A percentile compares a stretch with the other conserved stretches of the same genome.
Evolutionary conservation across 2,888 invertebrate species (phyloP).

Genomic region (Archips crataeganus): DNA sequence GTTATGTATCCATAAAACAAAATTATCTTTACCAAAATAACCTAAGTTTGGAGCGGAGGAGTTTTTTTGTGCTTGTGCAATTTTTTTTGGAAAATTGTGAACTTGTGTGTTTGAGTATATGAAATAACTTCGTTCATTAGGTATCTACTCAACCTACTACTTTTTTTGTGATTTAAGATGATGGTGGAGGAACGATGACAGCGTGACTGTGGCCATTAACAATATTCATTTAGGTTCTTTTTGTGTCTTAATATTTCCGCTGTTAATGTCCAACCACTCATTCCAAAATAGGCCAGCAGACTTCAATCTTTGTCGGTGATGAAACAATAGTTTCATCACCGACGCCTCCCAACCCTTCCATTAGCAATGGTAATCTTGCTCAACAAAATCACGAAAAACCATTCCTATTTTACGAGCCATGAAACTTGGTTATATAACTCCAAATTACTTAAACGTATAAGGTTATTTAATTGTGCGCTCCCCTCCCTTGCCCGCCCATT

Average conservation of each 20-base stretch:
- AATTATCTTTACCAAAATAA: too few species aligned
- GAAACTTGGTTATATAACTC: conserved; percentile 41
- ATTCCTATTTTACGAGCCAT: conserved; percentile 29
- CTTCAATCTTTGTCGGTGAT: neutral
- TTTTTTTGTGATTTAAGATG: too few species aligned
- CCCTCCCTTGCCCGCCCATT: conserved; percentile 46
- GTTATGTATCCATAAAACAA: too few species aligned
- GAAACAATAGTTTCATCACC: neutral
- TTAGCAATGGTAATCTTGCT: conserved; percentile 18
- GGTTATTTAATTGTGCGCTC: conserved; percentile 61
- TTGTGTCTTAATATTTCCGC: neutral
- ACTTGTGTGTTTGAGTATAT: too few species aligned
- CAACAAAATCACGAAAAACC: conserved; percentile 16
- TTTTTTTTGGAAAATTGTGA: too few species aligned
- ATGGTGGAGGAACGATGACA: too few species aligned
- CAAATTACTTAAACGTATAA: conserved; percentile 62
- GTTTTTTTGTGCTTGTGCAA: too few species aligned
- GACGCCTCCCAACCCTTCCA: neutral
- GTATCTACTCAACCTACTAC: too few species aligned
- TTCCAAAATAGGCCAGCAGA: neutral
- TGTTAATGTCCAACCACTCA: neutral
- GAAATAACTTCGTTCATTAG: too few species aligned
- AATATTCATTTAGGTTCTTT: too few species aligned
- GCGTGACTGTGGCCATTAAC: too few species aligned
- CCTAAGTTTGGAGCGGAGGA: too few species aligned